These are phyloP conservation scores for Condylura cristata DNA, from an alignment of 2,113 vertebrate species.

Conservation along the genomic window DNA sequence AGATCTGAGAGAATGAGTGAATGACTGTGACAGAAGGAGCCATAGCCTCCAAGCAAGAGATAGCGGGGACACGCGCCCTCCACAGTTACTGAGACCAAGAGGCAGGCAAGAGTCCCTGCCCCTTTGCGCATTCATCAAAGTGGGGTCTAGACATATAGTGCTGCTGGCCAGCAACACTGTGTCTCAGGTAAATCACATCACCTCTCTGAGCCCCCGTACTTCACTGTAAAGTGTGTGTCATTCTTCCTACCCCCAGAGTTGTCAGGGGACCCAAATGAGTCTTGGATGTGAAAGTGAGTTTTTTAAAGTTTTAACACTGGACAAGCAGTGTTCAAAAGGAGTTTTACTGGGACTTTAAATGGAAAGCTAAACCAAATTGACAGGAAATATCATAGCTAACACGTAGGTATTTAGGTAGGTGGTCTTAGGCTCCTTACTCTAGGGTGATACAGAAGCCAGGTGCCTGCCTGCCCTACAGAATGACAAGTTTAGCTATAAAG, in stretches of 20 bases:
- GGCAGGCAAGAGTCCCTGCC: background rate
- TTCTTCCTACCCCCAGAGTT: background rate
- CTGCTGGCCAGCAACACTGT: background rate
- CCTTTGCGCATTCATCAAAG: background rate
- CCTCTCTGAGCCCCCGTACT: background rate
- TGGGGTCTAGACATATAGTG: rapidly evolving
- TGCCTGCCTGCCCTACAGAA: background rate
- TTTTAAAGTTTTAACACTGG: background rate
- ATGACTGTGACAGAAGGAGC: background rate
- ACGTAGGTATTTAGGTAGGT: background rate
- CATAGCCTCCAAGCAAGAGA: background rate
- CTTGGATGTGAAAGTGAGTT: background rate
- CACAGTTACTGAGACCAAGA: background rate
- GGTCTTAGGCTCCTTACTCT: background rate
- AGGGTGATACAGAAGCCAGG: background rate
- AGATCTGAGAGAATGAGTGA: background rate
- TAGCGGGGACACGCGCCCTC: background rate
- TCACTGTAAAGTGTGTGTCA: background rate
- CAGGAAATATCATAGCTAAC: background rate
- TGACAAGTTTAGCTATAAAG: background rate
- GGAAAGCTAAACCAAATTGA: background rate
- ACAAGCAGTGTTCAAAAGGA: background rate
- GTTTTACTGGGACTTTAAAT: slow-evolving; percentile 18
- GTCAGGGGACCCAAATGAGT: background rate
- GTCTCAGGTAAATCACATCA: background rate